Evolutionary conservation across 2,113 vertebrate genomes (phyloP), one percentile per base, ranked within the genome.

Genomic region (Nanger granti): DNA sequence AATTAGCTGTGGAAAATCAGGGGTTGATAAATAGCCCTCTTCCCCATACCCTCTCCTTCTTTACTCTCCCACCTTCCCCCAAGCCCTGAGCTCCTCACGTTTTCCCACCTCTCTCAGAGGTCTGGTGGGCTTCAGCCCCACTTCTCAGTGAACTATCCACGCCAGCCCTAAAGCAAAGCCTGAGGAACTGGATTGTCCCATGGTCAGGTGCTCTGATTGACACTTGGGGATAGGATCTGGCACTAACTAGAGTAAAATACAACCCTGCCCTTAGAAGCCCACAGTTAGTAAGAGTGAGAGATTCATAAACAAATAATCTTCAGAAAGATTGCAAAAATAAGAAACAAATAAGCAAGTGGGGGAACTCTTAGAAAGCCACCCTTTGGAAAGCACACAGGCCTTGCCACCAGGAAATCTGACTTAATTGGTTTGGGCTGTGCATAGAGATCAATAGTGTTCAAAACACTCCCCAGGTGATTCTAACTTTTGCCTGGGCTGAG

Each of bases 1-100:
- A 98, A 95, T 94, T 20, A 93, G 84, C 96, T 85, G 66, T 85
- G 87, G 93, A 59, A 83, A 96, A 94, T 82, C 86, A 84, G 26
- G 79, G 73, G 92, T 55, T 54, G 89, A 93, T 91, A 59, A 89
- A 91, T 55, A 89, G 54, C 22, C 69, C 10, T 76, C 76, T 62
- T 92, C 57, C 62, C 73, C 79, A 22, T 13, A 80, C 18, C 9
- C 55, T 44, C 47, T 69, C 57, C 9, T 69, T 13, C 31, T 59
- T 26, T 11, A 7, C 34, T 34, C 34, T 41, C 41, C 31, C 26
- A 29, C 26, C 54, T 20, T 14, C 34, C 60, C 49, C 24, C 49
- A n/a, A 26, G 18, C 12, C 34, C 20, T 4, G 15, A 37, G 37
- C 11, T 7, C 31, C 13, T 55, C 41, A 8, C 0, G 17, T 37